Evolutionary conservation across 2,888 invertebrate species (phyloP).

Genomic region (Agrochola litura): DNA sequence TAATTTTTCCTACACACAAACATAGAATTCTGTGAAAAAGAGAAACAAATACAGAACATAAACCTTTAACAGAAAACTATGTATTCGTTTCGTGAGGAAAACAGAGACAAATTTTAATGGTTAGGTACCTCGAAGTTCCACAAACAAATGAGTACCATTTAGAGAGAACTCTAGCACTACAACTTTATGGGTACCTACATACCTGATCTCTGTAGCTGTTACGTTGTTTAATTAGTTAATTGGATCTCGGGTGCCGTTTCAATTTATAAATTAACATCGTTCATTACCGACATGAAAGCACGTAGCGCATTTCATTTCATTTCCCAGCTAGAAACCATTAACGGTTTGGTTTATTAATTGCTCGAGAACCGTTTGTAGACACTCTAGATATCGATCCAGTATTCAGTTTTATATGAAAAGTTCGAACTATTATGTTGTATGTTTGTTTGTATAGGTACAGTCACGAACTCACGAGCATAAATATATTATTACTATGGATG

Average conservation of each 20-base stretch:
- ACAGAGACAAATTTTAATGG: conserved; percentile 28
- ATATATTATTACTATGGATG: too few species aligned
- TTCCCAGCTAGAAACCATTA: conserved; percentile 12
- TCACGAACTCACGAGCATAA: too few species aligned
- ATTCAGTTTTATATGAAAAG: conserved; percentile 14
- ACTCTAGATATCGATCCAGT: conserved; percentile 25
- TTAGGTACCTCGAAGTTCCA: neutral
- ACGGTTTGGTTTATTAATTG: conserved; percentile 35
- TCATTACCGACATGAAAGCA: conserved; percentile 41
- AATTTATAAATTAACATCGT: conserved; percentile 49
- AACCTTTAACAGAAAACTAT: conserved; percentile 11
- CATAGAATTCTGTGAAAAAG: conserved; percentile 1
- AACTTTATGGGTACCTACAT: conserved; percentile 1
- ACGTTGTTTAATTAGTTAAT: conserved; percentile 47
- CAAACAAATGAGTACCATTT: conserved; percentile 38
- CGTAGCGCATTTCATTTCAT: conserved; percentile 20
- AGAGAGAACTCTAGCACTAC: neutral
- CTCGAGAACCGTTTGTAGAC: conserved; percentile 9
- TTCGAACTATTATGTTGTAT: conserved; percentile 1
- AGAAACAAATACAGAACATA: neutral
- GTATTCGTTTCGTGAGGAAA: conserved; percentile 8
- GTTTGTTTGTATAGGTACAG: neutral
- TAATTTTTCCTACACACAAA: neutral
- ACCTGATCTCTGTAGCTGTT: conserved; percentile 7
- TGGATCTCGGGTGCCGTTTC: conserved; percentile 24